Evolutionary conservation across 2,797 vertebrate genomes (phyloP), one percentile per base, ranked within the genome.

Genomic region (Xiphophorus birchmanni): DNA sequence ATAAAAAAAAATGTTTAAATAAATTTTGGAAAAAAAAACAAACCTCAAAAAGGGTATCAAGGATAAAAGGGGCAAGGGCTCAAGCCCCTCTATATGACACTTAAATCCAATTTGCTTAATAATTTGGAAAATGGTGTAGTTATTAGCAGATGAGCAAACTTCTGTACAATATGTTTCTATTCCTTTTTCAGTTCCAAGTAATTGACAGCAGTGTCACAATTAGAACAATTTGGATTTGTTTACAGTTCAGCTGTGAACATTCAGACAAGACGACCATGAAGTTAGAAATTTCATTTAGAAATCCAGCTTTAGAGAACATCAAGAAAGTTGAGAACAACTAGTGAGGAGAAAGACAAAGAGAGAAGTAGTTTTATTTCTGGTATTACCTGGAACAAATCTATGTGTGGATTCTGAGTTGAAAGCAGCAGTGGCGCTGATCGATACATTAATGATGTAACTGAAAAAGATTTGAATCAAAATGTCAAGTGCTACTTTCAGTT

Each of bases 401-500:
- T 52, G 21, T 26, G 32, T 4, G 17, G 29, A 74, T 35, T 2
- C 18, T 21, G 5, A 35, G 47, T 74, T 26, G 21, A 11, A 32
- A 15, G 11, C n/a, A 47, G 45, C 15, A 74, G 72, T 10, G 17
- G 12, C 52, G 23, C 17, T 37, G 73, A 54, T 73, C 44, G 0
- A 47, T 29, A 48, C n/a, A 17, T 26, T 58, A 26, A 29, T 29
- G 52, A 17, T 23, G n/a, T 75, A 17, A 44, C 35, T 44, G 26
- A 75, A 56, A 58, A 54, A 58, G 50, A 54, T 42, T 75, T 42
- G 44, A 58, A 75, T 42, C 35, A 17, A 58, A 37, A 56, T 40
- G 48, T 40, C 48, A 75, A 37, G 44, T 56, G 35, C 2, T 42
- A 13, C 23, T 58, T 75, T 42, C 54, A 58, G 35, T 56, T 75